phyloP scores from a whole-genome alignment of 1,140 invertebrate species.

The Drosophila setifemur region DNA sequence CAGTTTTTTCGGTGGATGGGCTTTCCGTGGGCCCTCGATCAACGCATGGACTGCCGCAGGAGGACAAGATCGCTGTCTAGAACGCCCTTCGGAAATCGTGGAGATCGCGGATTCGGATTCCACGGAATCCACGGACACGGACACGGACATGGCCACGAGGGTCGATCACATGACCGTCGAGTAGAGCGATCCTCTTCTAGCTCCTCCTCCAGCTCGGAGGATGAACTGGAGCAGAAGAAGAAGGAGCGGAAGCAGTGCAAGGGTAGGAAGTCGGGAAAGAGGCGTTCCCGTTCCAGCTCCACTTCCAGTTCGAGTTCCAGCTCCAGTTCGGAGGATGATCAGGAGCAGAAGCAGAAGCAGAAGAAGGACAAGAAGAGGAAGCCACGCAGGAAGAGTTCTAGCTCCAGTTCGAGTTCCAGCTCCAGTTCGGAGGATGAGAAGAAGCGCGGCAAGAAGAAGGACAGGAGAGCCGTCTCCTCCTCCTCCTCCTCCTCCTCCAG shows the following conservation, averaged over 20 bases:
- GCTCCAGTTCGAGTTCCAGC: slow-evolving; percentile 18
- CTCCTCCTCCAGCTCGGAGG: slow-evolving; percentile 22
- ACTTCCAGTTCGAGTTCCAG: slow-evolving; percentile 25
- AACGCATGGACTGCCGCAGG: slow-evolving; percentile 22
- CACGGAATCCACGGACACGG: slow-evolving; percentile 25
- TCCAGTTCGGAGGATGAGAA: slow-evolving; percentile 3
- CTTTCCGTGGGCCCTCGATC: slow-evolving; percentile 53
- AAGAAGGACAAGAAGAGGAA: too few species aligned
- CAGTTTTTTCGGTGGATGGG: slow-evolving; percentile 65
- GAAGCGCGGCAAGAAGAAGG: not conserved
- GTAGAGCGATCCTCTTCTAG: slow-evolving; percentile 28
- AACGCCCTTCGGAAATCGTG: not conserved
- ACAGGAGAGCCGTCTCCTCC: not conserved
- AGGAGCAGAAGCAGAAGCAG: not conserved
- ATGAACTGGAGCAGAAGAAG: not conserved
- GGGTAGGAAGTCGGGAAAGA: not conserved
- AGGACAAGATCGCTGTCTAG: slow-evolving; percentile 42
- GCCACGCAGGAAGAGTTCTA: not conserved
- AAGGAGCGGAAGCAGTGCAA: not conserved
- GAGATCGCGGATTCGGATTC: slow-evolving; percentile 25
- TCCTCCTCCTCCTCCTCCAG: slow-evolving; percentile 16
- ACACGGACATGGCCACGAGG: slow-evolving; percentile 52
- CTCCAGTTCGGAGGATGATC: not conserved
- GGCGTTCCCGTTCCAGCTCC: not conserved
- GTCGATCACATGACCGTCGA: slow-evolving; percentile 46